Base-by-base conservation (phyloP, 1,140 invertebrate species). In the Listronotus bonariensis region DNA sequence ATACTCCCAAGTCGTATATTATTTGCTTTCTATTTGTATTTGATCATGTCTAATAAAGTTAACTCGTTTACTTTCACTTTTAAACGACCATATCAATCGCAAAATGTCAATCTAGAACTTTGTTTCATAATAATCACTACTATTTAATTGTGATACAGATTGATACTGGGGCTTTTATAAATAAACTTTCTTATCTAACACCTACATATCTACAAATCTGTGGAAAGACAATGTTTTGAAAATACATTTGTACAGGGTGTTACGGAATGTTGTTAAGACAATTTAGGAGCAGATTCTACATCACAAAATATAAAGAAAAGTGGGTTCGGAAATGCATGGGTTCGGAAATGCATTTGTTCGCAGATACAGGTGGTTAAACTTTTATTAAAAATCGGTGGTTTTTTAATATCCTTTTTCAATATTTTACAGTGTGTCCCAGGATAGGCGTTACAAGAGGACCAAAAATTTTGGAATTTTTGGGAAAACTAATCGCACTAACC, bases 21-120 rank as follows among this genome's bases (percentile, higher is more conserved):
- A 60, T 51, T 60, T 49, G 58, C 58, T 60, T 60, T 60, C 58
- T 60, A 56, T 66, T 66, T 59, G 54, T 65, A 65, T 20, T 60
- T 32, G 41, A 65, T 56, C 64, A 66, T 57, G 54, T 52, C 34
- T 49, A 66, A 66, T 59, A 66, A 66, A 66, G 32, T 34, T 57
- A 60, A 60, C 55, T 59, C 48, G 64, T 66, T 48, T 56, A 43
- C 64, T 66, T 66, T 66, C 64, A 66, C 64, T 66, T 66, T 57
- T 48, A 40, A 66, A 59, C 46, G 31, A 40, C 36, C 55, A 60
- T 49, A 66, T 60, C 55, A 49, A 65, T 65, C 54, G 41, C 31
- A 34, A 66, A 62, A 66, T 59, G 56, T 58, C 56, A 58, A 66
- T 57, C 48, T 52, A 11, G 46, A 26, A 52, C 31, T 38, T 49